phyloP scores from a whole-genome alignment of 1,140 invertebrate genomes.

The Megathymus violae region DNA sequence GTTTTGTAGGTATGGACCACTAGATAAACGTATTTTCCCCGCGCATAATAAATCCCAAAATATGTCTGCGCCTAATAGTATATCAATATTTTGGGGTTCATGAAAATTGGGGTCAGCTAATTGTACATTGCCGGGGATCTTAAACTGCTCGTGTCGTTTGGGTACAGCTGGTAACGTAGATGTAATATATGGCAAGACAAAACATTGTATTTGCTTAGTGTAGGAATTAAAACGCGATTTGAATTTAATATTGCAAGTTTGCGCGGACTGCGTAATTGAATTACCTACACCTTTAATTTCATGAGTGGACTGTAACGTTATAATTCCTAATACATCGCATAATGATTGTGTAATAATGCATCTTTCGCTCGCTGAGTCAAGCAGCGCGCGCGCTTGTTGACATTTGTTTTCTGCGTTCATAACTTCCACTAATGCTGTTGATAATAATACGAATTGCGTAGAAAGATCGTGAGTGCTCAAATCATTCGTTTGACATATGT shows the following conservation, averaged over 20 bases:
- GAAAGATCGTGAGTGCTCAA: background rate
- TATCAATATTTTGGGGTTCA: too few species aligned
- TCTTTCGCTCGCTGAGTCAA: constrained; percentile 34
- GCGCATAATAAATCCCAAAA: too few species aligned
- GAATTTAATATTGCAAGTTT: constrained; percentile 28
- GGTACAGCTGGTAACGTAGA: constrained; percentile 10
- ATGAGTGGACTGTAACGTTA: too few species aligned
- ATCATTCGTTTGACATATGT: background rate
- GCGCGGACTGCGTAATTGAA: constrained; percentile 18
- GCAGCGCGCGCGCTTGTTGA: constrained; percentile 19
- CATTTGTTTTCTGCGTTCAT: background rate
- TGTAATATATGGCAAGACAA: constrained; percentile 19
- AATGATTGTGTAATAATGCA: too few species aligned
- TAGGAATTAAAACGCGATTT: constrained; percentile 1
- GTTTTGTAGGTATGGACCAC: too few species aligned
- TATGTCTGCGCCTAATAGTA: background rate
- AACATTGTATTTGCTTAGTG: constrained; percentile 6
- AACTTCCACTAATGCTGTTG: constrained; percentile 15
- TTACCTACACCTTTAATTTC: constrained; percentile 24
- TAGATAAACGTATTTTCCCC: background rate
- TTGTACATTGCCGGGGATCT: too few species aligned
- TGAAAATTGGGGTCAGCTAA: too few species aligned
- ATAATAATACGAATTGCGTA: constrained; percentile 19
- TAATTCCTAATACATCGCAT: too few species aligned
- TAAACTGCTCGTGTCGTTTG: too few species aligned